These are phyloP conservation scores for Carlito syrichta DNA, from an alignment of 2,113 vertebrate genomes.

Conservation along the genomic window DNA sequence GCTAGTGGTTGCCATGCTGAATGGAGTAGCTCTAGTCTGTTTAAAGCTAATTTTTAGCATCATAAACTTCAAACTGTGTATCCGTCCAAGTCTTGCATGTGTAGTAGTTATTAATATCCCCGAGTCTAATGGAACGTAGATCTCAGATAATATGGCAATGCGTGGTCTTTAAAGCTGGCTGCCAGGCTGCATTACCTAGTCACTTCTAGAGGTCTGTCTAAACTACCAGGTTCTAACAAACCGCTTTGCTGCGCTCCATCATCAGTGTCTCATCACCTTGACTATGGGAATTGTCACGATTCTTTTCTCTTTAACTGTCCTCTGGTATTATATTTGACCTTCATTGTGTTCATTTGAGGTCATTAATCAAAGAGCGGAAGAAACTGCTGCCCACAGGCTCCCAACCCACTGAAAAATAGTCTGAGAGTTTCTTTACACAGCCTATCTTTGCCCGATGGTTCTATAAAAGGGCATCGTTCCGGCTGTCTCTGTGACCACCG, in stretches of 20 bases:
- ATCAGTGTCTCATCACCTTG: neutral
- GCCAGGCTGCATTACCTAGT: neutral
- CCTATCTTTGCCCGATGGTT: neutral
- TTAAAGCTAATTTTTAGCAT: neutral
- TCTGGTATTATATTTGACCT: neutral
- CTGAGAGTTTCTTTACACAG: conserved; percentile 56
- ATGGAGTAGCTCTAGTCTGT: fast-evolving
- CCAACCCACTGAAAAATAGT: conserved; percentile 28
- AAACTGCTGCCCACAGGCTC: conserved; percentile 46
- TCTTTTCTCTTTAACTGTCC: neutral
- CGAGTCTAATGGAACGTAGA: neutral
- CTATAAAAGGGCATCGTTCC: neutral
- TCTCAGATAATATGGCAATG: neutral
- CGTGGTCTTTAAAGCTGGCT: neutral
- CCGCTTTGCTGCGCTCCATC: neutral
- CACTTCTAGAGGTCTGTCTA: neutral
- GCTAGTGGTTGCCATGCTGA: too few species aligned
- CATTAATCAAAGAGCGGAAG: conserved; percentile 21
- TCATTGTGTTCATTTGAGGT: conserved; percentile 36
- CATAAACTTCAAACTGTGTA: neutral
- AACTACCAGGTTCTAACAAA: neutral
- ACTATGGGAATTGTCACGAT: neutral
- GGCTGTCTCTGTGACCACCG: conserved; percentile 1
- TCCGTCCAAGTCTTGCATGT: neutral
- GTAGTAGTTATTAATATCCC: neutral